Evolutionary conservation across 2,888 invertebrate genomes (phyloP).

Genomic region (Yponomeuta plumbellus): DNA sequence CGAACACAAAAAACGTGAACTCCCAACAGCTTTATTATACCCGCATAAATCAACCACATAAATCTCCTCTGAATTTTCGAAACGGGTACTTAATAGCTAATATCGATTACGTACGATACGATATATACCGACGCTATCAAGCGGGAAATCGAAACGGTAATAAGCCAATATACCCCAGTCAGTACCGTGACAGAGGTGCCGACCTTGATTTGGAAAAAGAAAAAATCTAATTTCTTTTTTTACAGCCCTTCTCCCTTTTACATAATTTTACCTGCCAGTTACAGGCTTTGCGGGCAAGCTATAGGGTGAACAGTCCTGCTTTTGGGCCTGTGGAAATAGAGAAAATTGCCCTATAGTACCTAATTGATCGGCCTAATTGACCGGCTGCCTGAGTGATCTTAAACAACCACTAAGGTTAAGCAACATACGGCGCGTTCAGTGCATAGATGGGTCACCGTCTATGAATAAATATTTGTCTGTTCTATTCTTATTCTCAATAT

Average conservation of each 20-base stretch:
- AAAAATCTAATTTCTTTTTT: neutral
- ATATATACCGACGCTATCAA: neutral
- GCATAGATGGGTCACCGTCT: too few relatives aligned
- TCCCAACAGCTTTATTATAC: too few relatives aligned
- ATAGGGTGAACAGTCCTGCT: neutral
- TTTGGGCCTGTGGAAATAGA: neutral
- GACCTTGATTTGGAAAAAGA: neutral
- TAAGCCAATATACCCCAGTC: conserved; percentile 12
- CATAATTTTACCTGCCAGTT: neutral
- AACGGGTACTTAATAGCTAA: neutral
- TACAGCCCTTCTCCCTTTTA: neutral
- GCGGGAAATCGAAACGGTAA: conserved; percentile 6
- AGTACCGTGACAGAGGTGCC: conserved; percentile 4
- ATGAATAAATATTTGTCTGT: too few relatives aligned
- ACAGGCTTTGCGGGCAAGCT: neutral
- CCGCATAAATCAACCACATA: too few relatives aligned
- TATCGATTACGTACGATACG: neutral
- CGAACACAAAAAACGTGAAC: too few relatives aligned
- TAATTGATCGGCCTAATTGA: too few relatives aligned
- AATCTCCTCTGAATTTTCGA: too few relatives aligned
- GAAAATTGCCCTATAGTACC: too few relatives aligned
- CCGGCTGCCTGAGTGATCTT: too few relatives aligned
- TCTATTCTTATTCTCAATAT: too few relatives aligned
- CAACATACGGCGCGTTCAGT: too few relatives aligned
- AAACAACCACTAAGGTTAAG: too few relatives aligned